Evolutionary conservation across 2,888 invertebrate species (phyloP).

Genomic region (Cephus runcator): DNA sequence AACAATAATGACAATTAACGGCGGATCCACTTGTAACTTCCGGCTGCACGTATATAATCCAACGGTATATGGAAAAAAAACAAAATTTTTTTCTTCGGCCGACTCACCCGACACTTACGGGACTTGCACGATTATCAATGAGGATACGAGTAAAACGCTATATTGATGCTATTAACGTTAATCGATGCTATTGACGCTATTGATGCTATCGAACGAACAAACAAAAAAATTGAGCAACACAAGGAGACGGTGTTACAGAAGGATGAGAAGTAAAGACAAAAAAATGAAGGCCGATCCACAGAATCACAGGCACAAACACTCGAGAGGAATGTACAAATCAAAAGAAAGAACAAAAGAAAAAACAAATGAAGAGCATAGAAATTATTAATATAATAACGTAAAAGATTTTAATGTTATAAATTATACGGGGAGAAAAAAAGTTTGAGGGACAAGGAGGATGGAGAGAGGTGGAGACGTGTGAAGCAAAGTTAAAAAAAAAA

Average conservation of each 20-base stretch:
- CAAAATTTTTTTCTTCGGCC: conserved; percentile 12
- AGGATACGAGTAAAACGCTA: not conserved
- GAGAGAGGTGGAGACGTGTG: conserved; percentile 22
- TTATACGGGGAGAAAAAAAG: conserved; percentile 47
- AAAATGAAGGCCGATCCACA: conserved; percentile 10
- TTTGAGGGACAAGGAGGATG: conserved; percentile 29
- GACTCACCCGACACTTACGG: conserved; percentile 23
- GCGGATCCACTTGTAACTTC: not conserved
- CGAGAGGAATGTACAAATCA: conserved; percentile 63
- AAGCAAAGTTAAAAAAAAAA: not conserved
- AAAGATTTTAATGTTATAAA: conserved; percentile 61
- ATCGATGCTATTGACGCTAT: not conserved
- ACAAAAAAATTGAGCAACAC: not conserved
- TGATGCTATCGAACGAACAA: not conserved
- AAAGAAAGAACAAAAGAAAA: conserved; percentile 34
- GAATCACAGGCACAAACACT: conserved; percentile 48
- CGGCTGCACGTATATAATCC: not conserved
- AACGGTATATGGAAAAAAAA: not conserved
- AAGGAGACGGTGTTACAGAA: conserved; percentile 20
- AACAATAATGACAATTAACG: not conserved
- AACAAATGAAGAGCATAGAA: conserved; percentile 40
- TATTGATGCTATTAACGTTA: not conserved
- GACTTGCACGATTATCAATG: not conserved
- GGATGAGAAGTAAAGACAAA: conserved; percentile 25
- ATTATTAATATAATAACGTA: conserved; percentile 62